A percentile compares a stretch with the other conserved stretches of the same genome.
Conservation (phyloP, 2,113 vertebrate species). For the Ia io region DNA sequence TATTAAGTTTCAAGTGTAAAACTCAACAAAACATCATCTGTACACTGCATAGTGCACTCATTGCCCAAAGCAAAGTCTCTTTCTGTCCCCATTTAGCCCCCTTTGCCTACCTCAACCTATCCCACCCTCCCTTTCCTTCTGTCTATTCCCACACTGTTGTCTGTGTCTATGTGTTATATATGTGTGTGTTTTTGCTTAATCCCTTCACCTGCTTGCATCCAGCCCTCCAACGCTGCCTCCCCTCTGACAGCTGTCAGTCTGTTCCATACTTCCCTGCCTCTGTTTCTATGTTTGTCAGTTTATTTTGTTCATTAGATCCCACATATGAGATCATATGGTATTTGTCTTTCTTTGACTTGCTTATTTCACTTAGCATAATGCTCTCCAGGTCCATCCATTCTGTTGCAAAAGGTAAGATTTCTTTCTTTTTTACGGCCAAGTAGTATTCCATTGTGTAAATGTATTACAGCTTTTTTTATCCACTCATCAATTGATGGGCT, state of each 20-base stretch:
- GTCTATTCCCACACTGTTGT: neutral
- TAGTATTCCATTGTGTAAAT: neutral
- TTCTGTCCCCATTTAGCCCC: neutral
- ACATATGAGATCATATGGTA: neutral
- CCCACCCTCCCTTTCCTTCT: neutral
- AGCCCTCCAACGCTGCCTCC: neutral
- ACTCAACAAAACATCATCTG: neutral
- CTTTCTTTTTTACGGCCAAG: neutral
- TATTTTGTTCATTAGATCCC: neutral
- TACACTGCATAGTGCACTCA: neutral
- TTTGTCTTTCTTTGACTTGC: neutral
- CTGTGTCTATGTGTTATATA: neutral
- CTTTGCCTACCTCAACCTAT: neutral
- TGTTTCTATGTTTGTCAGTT: neutral
- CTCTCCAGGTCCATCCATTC: neutral
- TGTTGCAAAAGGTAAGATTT: neutral
- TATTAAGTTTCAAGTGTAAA: neutral
- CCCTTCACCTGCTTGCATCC: neutral
- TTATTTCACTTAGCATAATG: neutral
- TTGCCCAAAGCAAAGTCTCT: neutral
- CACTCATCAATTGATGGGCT: neutral
- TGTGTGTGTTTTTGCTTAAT: neutral
- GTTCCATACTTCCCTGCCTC: neutral
- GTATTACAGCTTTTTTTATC: neutral
- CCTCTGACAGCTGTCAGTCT: neutral